Base-by-base conservation (phyloP, 2,113 vertebrate species). In the Callorhinus ursinus region DNA sequence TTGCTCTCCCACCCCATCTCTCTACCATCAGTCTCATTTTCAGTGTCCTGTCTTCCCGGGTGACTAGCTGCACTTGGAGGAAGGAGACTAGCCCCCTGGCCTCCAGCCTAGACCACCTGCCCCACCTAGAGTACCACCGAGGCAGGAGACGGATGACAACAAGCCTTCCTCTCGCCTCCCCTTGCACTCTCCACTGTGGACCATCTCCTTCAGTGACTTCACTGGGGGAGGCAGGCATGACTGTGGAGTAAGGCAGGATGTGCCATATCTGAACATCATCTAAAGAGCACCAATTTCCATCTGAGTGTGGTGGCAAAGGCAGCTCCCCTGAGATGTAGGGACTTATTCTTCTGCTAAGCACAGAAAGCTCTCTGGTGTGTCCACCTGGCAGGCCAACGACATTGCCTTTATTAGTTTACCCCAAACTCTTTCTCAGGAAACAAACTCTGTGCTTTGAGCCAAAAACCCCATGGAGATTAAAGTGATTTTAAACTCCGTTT, bases 401-500 rank as follows among this genome's bases (percentile, higher is more conserved):
- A 65, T 55, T 19, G 59, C 28, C 65, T 63, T 65, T 86, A 95
- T 89, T 92, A 79, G 33, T 69, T 90, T 59, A 55, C 61, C 49
- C 42, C 71, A 90, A 39, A 59, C 19, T 69, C 61, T 51, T 83
- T 67, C 33, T 92, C 21, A 0, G 46, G 55, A 90, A 94, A 72
- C 82, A 31, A 39, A 71, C 33, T 36, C 69, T 69, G 33, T 69
- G 59, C 88, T 83, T 96, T 71, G 46, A 76, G 63, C 71, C 88
- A 91, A 92, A 95, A 72, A 51, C 87, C 63, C 82, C 81, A 49
- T 22, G 57, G 71, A 93, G 42, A 82, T 77, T 84, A 95, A 96
- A 69, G 22, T 36, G n/a, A 91, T 91, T 84, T 92, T 81, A 92
- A 97, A 92, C 65, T 88, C 65, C 86, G 91, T 89, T 95, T 93